Evolutionary conservation across 2,888 invertebrate genomes (phyloP), one percentile per base, ranked within the genome.

Genomic region (Boloria selene): DNA sequence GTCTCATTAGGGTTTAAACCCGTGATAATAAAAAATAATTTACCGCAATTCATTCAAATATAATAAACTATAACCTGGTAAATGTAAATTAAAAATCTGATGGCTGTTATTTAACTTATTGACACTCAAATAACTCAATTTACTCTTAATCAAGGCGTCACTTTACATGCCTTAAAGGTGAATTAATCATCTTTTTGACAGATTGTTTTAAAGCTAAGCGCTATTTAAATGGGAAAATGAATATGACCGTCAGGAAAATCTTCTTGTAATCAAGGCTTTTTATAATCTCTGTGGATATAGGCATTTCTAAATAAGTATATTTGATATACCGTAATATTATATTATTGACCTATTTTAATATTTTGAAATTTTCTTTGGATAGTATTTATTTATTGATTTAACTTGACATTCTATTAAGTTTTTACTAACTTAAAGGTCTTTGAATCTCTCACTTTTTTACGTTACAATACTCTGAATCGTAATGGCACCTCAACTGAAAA

Each of bases 111-210:
- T 63, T 56, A 50, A 44, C 49, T 45, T 55, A 62, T 47, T 62
- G 49, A 42, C 38, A 55, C 47, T 47, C n/a, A 51, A 45, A 56
- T 56, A 56, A 42, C 42, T 63, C 22, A 63, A 56, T 63, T 63
- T 55, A 61, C 53, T 62, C 50, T 44, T 26, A 31, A 63, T 56
- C 22, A 50, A 14, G 42, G 42, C 22, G 44, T 63, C 63, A 56
- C 49, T 61, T 61, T 62, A 63, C 49, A 47, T 54, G 47, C 61
- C 31, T 63, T 22, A 18, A 1, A 51, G 49, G 56, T 56, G 54
- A 63, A 56, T 63, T 63, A 63, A 63, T 49, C 63, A 55, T 50
- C 10, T 17, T 59, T 59, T 59, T 59, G 47, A 49, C 56, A 56
- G 56, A 56, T 56, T 49, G 59, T 59, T 47, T 17, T 49, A 13